Conservation (phyloP, 2,113 vertebrate species). For the Burhinus oedicnemus region DNA sequence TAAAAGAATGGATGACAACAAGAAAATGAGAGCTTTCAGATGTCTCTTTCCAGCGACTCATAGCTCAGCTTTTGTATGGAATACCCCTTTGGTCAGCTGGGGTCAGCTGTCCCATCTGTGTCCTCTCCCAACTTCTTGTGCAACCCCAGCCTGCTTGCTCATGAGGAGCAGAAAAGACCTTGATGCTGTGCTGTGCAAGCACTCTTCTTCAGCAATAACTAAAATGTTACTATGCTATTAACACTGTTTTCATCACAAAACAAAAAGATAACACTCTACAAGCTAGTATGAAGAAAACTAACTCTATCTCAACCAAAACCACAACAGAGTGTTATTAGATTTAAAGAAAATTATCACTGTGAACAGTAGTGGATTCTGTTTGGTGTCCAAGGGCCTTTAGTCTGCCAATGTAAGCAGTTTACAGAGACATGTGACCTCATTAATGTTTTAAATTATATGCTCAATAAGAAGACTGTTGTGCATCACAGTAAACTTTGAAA, state of each 20-base stretch:
- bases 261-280: background rate
- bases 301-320: background rate
- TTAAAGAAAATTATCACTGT: background rate
- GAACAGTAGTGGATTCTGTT: background rate
- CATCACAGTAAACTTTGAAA: background rate
- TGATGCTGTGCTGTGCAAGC: background rate
- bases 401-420: background rate
- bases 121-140: background rate
- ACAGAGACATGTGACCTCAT: background rate
- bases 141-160: fast-evolving
- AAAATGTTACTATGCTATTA: background rate
- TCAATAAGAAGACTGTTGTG: background rate
- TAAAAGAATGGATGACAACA: background rate
- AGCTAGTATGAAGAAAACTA: background rate
- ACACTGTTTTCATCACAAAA: background rate
- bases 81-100: background rate
- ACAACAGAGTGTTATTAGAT: background rate
- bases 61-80: background rate
- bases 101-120: fast-evolving
- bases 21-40: background rate
- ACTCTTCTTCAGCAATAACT: background rate
- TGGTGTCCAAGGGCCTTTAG: background rate
- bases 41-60: fast-evolving
- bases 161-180: background rate
- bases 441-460: background rate